Base-by-base conservation (phyloP, 2,888 invertebrate genomes). In the Parnassius orleans region DNA sequence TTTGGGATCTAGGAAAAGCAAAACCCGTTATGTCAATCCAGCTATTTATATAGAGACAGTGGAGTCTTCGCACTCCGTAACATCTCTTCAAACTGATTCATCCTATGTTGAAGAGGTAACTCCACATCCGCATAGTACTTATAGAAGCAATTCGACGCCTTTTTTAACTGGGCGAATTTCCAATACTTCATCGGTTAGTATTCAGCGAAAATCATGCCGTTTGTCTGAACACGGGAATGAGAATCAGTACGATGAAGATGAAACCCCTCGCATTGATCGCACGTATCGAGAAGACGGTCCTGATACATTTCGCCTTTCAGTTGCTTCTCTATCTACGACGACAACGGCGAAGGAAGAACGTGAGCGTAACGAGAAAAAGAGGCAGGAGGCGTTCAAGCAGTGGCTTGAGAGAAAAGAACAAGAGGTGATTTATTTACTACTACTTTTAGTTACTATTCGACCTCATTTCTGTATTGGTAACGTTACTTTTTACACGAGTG, bases 21-120 rank as follows among this genome's bases (percentile, higher is more conserved):
- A 83, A 72, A 87, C 88, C 5, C 90, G 93, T 64, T 93, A 93
- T 71, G 92, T 94, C 58, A 94, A 94, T 75, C 92, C 94, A 0
- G 93, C 94, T 9, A 93, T 94, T 67, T 93, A 90, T 66, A 88
- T 93, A 2, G 94, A 94, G 74, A 85, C 88, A 0, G 80, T 92
- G 0, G 85, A 89, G 63, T 71, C 84, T 1, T 81, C 87, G 47
- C 90, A 81, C 60, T 90, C 91, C 0, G 87, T 83, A 65, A 87
- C 86, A 58, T 90, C 89, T 60, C 72, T 90, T 57, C 84, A 81
- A 47, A 79, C 85, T 0, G 87, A 84, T 14, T 78, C 70, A 0
- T 78, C 85, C 0, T 79, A 75, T 52, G 68, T 82, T 1, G 86
- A 86, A 46, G 86, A 85, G 19, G 76, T 88, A 43, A 91, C 91